Conservation (phyloP, 2,113 vertebrate genomes). For the Salvelinus alpinus region DNA sequence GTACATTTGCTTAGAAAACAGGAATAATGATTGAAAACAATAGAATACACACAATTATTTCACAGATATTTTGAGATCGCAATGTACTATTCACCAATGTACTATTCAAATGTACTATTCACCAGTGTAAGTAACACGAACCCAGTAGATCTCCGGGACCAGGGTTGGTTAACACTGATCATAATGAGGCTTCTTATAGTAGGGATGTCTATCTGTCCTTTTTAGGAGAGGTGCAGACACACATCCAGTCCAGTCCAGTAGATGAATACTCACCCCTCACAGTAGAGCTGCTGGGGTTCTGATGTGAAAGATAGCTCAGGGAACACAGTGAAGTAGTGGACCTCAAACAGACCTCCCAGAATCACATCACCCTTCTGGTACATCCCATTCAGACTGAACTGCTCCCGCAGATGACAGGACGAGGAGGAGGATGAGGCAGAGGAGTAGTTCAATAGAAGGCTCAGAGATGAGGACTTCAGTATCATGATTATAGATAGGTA, state of each 20-base stretch:
- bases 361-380: conserved; percentile 47
- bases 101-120: no score
- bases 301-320: conserved; percentile 52
- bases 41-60: no score
- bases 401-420: conserved; percentile 41
- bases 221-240: not conserved
- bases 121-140: no score
- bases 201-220: not conserved
- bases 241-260: not conserved
- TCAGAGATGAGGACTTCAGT: conserved; percentile 28
- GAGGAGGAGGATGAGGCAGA: not conserved
- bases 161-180: no score
- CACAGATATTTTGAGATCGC: no score
- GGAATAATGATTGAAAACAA: no score
- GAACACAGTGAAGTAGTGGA: conserved; percentile 51
- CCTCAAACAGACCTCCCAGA: conserved; percentile 64
- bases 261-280: conserved; percentile 56
- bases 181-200: no score
- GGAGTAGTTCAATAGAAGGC: conserved; percentile 49
- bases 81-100: no score
- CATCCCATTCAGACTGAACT: conserved; percentile 44
- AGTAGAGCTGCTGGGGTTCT: conserved; percentile 50
- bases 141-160: no score
- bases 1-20: no score
- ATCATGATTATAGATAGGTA: conserved; percentile 35